Evolutionary conservation across 2,888 invertebrate species (phyloP).

Genomic region (Hyposoter didymator): DNA sequence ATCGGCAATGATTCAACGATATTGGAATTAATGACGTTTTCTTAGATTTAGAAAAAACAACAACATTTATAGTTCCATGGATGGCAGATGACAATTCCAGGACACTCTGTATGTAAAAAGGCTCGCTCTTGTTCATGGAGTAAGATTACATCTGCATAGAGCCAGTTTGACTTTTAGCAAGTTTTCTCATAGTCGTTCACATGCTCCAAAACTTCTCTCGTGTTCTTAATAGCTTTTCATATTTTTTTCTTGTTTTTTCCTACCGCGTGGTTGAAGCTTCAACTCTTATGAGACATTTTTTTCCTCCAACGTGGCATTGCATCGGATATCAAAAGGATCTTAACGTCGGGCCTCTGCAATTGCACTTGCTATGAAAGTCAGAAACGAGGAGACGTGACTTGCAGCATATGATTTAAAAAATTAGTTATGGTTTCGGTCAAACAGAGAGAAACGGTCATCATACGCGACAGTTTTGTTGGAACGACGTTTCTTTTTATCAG

Average conservation of each 20-base stretch:
- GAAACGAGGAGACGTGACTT: neutral
- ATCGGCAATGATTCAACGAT: neutral
- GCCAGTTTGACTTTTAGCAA: neutral
- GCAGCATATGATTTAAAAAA: neutral
- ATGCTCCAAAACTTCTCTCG: neutral
- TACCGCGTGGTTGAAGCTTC: neutral
- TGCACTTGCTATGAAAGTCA: neutral
- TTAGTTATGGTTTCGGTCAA: neutral
- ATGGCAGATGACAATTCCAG: neutral
- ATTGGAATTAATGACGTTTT: neutral
- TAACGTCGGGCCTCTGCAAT: neutral
- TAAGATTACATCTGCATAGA: neutral
- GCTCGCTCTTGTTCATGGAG: neutral
- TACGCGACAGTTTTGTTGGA: neutral
- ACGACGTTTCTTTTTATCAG: neutral
- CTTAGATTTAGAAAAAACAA: neutral
- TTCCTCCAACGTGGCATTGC: neutral
- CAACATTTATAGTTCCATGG: neutral
- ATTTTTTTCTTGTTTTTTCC: neutral
- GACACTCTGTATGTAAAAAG: neutral
- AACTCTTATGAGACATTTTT: neutral
- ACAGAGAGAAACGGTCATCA: neutral
- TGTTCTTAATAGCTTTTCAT: conserved; percentile 10
- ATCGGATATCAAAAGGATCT: neutral
- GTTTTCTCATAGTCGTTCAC: neutral